Evolutionary conservation across 2,888 invertebrate species (phyloP).

Genomic region (Chydorus sphaericus): DNA sequence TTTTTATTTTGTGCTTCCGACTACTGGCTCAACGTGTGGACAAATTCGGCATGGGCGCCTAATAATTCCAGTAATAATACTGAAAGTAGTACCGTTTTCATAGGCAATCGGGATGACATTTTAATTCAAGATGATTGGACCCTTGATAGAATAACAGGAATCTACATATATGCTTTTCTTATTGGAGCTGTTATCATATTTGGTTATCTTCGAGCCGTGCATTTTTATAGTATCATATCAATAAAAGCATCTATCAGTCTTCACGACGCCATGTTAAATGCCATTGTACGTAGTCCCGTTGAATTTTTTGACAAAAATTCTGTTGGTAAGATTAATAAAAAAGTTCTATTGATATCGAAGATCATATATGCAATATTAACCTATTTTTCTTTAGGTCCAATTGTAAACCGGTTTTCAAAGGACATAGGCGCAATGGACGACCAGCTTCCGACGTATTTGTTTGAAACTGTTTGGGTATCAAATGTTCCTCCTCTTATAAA

Average conservation of each 20-base stretch:
- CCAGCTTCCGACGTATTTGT: constrained; percentile 45
- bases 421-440: constrained; percentile 69
- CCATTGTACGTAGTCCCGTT: constrained; percentile 31
- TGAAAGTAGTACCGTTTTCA: too few species aligned
- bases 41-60: too few species aligned
- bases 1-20: background rate
- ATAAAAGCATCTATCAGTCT: constrained; percentile 30
- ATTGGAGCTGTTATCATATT: constrained; percentile 25
- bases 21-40: constrained; percentile 5
- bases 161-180: constrained; percentile 28
- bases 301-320: constrained; percentile 76
- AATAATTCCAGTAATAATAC: too few species aligned
- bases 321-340: too few species aligned
- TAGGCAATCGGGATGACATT: too few species aligned
- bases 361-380: too few species aligned
- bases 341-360: too few species aligned
- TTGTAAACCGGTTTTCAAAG: constrained; percentile 70
- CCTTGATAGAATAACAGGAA: constrained; percentile 24
- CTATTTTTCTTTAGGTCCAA: constrained; percentile 44
- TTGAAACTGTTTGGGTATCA: constrained; percentile 33
- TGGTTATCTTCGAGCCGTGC: constrained; percentile 28
- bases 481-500: background rate
- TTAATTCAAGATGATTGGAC: too few species aligned
- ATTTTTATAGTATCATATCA: constrained; percentile 29
- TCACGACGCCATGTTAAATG: constrained; percentile 34